Conservation (phyloP, 1,140 invertebrate species). For the Lordiphosa stackelbergi region DNA sequence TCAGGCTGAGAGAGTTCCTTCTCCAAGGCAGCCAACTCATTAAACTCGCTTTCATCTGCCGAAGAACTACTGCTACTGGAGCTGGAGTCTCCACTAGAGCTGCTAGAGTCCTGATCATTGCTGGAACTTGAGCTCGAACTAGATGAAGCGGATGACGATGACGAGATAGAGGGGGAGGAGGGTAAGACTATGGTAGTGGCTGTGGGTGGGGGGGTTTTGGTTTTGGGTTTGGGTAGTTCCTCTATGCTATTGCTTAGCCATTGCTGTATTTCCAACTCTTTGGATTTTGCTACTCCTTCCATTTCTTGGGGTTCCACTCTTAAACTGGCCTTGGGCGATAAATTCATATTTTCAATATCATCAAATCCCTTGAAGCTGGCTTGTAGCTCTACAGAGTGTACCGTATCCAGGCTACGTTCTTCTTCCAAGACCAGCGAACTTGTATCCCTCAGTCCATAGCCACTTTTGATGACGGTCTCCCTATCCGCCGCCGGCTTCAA, state of each 20-base stretch:
- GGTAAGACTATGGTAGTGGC: neutral
- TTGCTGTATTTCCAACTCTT: constrained; percentile 47
- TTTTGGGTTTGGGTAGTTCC: constrained; percentile 2
- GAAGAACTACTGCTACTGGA: constrained; percentile 19
- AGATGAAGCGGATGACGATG: constrained; percentile 38
- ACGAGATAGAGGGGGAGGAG: constrained; percentile 1
- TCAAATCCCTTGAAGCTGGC: constrained; percentile 57
- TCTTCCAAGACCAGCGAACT: constrained; percentile 7
- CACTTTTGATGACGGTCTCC: constrained; percentile 62
- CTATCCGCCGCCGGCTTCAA: constrained; percentile 20
- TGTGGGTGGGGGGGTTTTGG: neutral
- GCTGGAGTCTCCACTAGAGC: constrained; percentile 13
- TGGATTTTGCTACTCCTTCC: constrained; percentile 12
- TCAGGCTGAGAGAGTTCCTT: constrained; percentile 60
- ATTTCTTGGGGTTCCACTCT: constrained; percentile 7
- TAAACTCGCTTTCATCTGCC: constrained; percentile 52
- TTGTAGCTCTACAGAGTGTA: constrained; percentile 45
- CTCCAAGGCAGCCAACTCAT: constrained; percentile 61
- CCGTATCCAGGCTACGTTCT: constrained; percentile 9
- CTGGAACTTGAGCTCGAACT: constrained; percentile 35
- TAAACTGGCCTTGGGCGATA: constrained; percentile 46
- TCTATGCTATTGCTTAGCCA: constrained; percentile 45
- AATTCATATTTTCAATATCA: constrained; percentile 51
- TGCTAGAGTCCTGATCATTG: constrained; percentile 18
- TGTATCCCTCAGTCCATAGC: constrained; percentile 32